Base-by-base conservation (phyloP, 2,797 vertebrate genomes). In the Bradypodion pumilum region DNA sequence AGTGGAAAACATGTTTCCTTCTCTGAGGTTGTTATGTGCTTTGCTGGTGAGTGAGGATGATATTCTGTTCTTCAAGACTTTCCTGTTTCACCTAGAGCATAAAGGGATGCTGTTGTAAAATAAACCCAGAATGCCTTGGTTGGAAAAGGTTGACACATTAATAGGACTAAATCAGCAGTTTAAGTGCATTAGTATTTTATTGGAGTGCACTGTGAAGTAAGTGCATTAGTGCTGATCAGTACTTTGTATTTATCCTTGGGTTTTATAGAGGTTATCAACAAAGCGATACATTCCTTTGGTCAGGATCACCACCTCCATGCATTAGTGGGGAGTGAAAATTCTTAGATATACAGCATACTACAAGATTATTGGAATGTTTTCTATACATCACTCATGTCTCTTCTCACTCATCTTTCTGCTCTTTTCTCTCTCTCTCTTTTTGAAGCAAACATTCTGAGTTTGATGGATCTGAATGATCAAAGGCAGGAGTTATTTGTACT, bases 141-240 rank as follows among this genome's bases (percentile, higher is more conserved):
- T 63, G 81, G 87, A 77, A 89, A 76, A 62, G 89, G 81, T 81
- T 80, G 80, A 81, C 80, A 35, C 44, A 90, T 78, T 90, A 88
- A 87, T 88, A 82, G 80, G 60, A 44, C 84, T 88, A 85, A 85
- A 79, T 93, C 91, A 92, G 92, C 88, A 91, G 59, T 92, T 90
- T 63, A 66, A 52, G 75, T 79, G 80, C 89, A 89, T 91, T 92
- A 88, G 85, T 93, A 81, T 90, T 94, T 92, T 92, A 91, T 92
- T 89, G 82, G 85, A 77, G 76, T 74, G 37, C 85, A 62, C 70
- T 66, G 81, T 78, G 88, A 91, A 88, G 76, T 86, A 80, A 89
- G 37, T 85, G 81, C 89, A 80, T 90, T 88, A 89, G 85, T 42
- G 78, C 81, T 68, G 83, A 85, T 92, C 87, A 90, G 88, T 87